Evolutionary conservation across 2,797 vertebrate species (phyloP), one percentile per base, ranked within the genome.

Genomic region (Cuniculus paca): DNA sequence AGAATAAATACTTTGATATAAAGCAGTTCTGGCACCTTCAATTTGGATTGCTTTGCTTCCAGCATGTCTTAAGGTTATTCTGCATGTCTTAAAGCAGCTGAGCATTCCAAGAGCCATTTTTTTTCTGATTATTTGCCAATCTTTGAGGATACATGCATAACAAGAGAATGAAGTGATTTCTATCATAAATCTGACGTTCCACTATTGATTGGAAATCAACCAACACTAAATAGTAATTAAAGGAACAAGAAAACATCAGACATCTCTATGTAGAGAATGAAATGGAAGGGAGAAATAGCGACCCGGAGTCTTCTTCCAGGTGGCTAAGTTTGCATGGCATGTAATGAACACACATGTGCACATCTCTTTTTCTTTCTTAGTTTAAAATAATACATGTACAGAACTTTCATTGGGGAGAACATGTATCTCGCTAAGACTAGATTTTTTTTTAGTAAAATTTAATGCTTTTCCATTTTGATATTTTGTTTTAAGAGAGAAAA

Each of bases 401-500:
- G 24, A 89, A 86, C 26, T 92, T 96, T 19, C 22, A 65, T 10
- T 48, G 36, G 26, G 22, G 39, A 95, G 72, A 92, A 82, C 4
- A 13, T 5, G 28, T 82, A 10, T 90, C 90, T 84, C 24, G 42
- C 31, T 58, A 92, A 85, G 31, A 91, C 14, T 88, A 74, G 45
- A 52, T 74, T 52, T 94, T 86, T 11, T 48, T 91, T 80, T 65
- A 92, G 65, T 52, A 88, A 90, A 88, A 70, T 2, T 10, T n/a
- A 95, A 83, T 74, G 1, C 65, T 94, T 91, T 96, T 87, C 39
- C 72, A 94, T 60, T 88, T 56, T 95, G 89, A 88, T 28, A 86
- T 85, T 97, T 96, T 19, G n/a, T 77, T 96, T 72, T 31, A 81
- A 93, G 91, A 72, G 17, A 28, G 12, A 36, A 95, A 88, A 90